Conservation (phyloP, 2,888 invertebrate species). For the Malacosoma neustria region DNA sequence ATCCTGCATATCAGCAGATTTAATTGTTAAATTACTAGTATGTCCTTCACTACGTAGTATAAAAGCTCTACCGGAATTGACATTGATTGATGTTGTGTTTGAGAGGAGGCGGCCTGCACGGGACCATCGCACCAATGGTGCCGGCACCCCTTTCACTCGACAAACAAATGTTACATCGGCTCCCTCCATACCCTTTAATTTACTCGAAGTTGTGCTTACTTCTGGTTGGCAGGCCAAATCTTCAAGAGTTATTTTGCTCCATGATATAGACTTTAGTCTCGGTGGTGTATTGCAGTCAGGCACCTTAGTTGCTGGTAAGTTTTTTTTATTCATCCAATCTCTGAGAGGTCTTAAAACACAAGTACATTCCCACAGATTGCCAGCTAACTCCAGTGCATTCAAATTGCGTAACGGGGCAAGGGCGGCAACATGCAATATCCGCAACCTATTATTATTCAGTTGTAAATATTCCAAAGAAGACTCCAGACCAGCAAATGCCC, state of each 20-base stretch:
- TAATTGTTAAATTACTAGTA: slow-evolving; percentile 83
- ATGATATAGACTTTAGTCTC: slow-evolving; percentile 77
- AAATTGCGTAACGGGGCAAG: slow-evolving; percentile 80
- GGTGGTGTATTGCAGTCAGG: slow-evolving; percentile 82
- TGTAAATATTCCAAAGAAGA: slow-evolving; percentile 84
- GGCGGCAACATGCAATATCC: slow-evolving; percentile 78
- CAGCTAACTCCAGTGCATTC: slow-evolving; percentile 84
- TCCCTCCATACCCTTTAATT: slow-evolving; percentile 80
- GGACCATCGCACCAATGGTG: slow-evolving; percentile 83
- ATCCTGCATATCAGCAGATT: slow-evolving; percentile 82
- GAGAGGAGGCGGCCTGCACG: slow-evolving; percentile 81
- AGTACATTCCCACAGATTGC: slow-evolving; percentile 89
- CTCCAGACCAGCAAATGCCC: slow-evolving; percentile 83
- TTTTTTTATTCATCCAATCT: slow-evolving; percentile 86
- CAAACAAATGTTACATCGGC: slow-evolving; percentile 84
- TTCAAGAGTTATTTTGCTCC: slow-evolving; percentile 85
- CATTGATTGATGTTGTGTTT: slow-evolving; percentile 64
- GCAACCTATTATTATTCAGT: slow-evolving; percentile 83
- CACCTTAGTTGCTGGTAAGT: slow-evolving; percentile 80
- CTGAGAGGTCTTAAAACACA: slow-evolving; percentile 83
- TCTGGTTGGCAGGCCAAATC: slow-evolving; percentile 87
- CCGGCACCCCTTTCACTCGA: slow-evolving; percentile 80
- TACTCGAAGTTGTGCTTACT: slow-evolving; percentile 75
- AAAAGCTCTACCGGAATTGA: slow-evolving; percentile 76
- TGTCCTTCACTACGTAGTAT: slow-evolving; percentile 79